Evolutionary conservation across 2,113 vertebrate genomes (phyloP).

Genomic region (Thamnaconus septentrionalis): DNA sequence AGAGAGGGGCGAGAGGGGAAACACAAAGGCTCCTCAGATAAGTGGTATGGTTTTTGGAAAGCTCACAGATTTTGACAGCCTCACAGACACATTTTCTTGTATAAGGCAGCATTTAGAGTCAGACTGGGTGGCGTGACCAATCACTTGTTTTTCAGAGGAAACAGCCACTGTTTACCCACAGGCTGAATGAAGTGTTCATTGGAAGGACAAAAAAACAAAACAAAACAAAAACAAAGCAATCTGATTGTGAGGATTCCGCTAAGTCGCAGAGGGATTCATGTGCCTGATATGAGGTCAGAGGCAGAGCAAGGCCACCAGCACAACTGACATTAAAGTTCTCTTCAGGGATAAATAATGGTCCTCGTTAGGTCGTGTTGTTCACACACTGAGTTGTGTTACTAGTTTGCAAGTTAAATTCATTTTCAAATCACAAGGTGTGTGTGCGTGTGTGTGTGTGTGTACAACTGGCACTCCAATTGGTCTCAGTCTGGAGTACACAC

Average conservation of each 20-base stretch:
- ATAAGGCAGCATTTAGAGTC: slow-evolving; percentile 8
- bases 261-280: too few species aligned
- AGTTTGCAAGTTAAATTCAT: slow-evolving; percentile 2
- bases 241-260: too few species aligned
- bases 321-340: too few species aligned
- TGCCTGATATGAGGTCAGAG: too few species aligned
- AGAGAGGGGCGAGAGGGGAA: neutral
- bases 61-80: slow-evolving; percentile 5
- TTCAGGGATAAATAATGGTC: too few species aligned
- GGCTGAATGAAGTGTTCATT: neutral
- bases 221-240: too few species aligned
- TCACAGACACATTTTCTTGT: slow-evolving; percentile 2
- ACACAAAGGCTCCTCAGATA: slow-evolving; percentile 18
- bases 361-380: neutral
- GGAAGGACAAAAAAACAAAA: neutral
- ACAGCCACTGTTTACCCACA: neutral
- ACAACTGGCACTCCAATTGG: too few species aligned
- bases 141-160: neutral
- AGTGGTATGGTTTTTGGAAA: slow-evolving; percentile 35
- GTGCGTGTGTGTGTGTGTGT: neutral
- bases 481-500: too few species aligned
- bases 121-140: slow-evolving; percentile 5
- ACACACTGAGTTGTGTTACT: too few species aligned
- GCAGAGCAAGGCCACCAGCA: too few species aligned
- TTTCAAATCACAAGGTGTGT: neutral